Percentiles rank a stretch among this genome's conserved stretches.
phyloP scores from a whole-genome alignment of 53 echinoderm and acorn worm genomes.

The Henricia sp. region DNA sequence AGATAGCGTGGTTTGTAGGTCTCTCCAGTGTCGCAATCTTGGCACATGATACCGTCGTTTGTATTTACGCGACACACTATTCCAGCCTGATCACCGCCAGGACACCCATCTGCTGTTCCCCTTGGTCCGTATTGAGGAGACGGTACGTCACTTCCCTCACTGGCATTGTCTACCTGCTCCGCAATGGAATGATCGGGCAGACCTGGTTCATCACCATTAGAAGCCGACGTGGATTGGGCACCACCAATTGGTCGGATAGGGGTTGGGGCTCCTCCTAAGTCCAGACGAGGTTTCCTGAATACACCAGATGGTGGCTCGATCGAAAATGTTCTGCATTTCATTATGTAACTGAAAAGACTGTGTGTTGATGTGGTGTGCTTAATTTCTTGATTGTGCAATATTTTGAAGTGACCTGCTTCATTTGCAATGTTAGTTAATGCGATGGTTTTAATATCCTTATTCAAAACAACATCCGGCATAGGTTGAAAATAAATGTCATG shows the following conservation, averaged over 20 bases:
- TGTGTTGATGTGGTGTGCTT: no score
- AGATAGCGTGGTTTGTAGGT: slow-evolving; percentile 16
- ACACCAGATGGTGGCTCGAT: slow-evolving; percentile 51
- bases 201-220: neutral
- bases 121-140: slow-evolving; percentile 34
- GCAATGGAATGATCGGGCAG: neutral
- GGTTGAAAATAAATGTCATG: neutral
- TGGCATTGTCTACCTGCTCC: slow-evolving; percentile 47
- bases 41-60: neutral
- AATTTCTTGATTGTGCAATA: no score
- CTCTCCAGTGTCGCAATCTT: slow-evolving; percentile 41
- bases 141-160: neutral
- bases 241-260: slow-evolving; percentile 48
- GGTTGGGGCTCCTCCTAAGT: slow-evolving; percentile 70
- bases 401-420: no score
- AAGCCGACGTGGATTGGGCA: slow-evolving; percentile 13
- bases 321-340: slow-evolving; percentile 8
- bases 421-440: no score
- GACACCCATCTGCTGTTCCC: slow-evolving; percentile 62
- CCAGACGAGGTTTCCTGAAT: slow-evolving; percentile 75
- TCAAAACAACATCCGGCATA: slow-evolving; percentile 26
- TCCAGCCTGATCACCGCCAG: slow-evolving; percentile 38
- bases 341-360: no score
- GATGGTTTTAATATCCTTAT: neutral
- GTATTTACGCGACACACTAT: slow-evolving; percentile 14